phyloP scores from a whole-genome alignment of 2,113 vertebrate genomes.

The Gracilinanus agilis region DNA sequence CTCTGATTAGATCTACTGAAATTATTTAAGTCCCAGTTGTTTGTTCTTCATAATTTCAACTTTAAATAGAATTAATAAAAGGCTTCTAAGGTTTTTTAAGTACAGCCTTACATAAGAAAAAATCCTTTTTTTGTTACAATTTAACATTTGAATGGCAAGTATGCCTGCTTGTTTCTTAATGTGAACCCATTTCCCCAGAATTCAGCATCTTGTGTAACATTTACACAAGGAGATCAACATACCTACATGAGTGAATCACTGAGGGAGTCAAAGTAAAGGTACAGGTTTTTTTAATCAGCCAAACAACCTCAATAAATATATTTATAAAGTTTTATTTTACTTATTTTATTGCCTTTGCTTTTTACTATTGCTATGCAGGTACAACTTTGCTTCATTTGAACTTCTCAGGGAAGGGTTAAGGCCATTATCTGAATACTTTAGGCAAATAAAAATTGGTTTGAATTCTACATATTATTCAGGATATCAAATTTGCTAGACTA shows the following conservation, averaged over 20 bases:
- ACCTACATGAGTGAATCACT: not conserved
- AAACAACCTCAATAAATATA: not conserved
- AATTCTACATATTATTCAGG: slow-evolving; percentile 28
- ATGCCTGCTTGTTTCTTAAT: not conserved
- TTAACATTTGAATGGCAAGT: not conserved
- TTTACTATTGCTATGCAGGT: slow-evolving; percentile 25
- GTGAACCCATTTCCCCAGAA: not conserved
- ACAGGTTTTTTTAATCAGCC: not conserved
- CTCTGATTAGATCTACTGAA: not conserved
- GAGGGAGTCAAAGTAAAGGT: not conserved
- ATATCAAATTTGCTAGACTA: slow-evolving; percentile 35
- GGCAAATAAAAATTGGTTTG: slow-evolving; percentile 5
- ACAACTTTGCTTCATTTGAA: not conserved
- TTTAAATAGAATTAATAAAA: not conserved
- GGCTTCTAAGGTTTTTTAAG: not conserved
- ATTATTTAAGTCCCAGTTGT: not conserved
- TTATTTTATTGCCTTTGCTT: not conserved
- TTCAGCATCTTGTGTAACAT: not conserved
- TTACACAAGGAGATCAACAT: not conserved
- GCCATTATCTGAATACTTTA: slow-evolving; percentile 4
- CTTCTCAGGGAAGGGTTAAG: not conserved
- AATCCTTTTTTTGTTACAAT: not conserved
- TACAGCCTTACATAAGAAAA: not conserved
- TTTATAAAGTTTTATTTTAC: slow-evolving; percentile 6
- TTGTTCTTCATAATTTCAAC: not conserved